phyloP scores from a whole-genome alignment of 1,140 invertebrate species.

The Arion vulgaris region DNA sequence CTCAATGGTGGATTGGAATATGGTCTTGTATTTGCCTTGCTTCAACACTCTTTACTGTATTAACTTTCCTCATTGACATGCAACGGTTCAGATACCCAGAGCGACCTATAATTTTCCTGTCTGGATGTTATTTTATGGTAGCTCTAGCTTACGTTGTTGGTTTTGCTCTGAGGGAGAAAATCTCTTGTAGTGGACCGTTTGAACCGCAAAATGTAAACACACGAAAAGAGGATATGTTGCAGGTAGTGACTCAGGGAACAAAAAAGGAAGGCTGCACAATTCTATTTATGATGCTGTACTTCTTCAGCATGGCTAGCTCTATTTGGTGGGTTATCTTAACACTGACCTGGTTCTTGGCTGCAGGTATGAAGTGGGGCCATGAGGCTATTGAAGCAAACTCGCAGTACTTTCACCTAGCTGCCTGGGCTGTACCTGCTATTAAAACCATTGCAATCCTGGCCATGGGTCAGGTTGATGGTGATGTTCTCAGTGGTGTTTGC shows the following conservation, averaged over 20 bases:
- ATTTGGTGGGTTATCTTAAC: constrained; percentile 99
- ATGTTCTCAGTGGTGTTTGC: constrained; percentile 95
- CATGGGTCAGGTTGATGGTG: constrained; percentile 96
- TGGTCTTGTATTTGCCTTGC: constrained; percentile 93
- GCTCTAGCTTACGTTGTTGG: constrained; percentile 91
- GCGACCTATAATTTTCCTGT: constrained; percentile 97
- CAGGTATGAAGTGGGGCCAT: constrained; percentile 99
- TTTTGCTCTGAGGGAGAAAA: constrained; percentile 84
- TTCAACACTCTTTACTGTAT: constrained; percentile 81
- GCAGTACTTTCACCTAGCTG: constrained; percentile 96
- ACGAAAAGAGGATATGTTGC: constrained; percentile 77
- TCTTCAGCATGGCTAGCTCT: constrained; percentile 97
- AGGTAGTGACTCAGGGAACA: constrained; percentile 87
- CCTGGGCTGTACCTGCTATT: constrained; percentile 94
- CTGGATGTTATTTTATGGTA: constrained; percentile 96
- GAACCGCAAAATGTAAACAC: constrained; percentile 74
- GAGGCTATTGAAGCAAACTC: constrained; percentile 98
- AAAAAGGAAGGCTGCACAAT: constrained; percentile 94
- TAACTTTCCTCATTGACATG: constrained; percentile 78
- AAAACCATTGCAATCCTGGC: constrained; percentile 93
- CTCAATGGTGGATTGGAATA: constrained; percentile 92
- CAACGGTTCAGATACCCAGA: constrained; percentile 96
- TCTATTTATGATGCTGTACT: constrained; percentile 97
- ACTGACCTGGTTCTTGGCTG: constrained; percentile 97
- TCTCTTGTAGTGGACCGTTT: constrained; percentile 90